phyloP scores from a whole-genome alignment of 2,113 vertebrate genomes.

The Pseudolaguvia tuberculata region DNA sequence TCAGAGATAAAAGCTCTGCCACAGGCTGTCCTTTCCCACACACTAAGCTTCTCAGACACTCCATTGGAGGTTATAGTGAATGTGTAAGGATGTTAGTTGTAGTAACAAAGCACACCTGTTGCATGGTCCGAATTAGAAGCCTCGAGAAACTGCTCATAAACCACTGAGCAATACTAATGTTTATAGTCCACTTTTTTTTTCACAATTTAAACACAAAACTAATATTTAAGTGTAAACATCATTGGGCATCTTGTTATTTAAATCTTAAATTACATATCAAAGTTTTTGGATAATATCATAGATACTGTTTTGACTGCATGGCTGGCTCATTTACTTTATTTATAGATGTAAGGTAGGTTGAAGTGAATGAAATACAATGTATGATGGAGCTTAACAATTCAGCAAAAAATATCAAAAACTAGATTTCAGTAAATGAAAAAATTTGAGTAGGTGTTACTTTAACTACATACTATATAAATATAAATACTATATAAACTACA shows the following conservation, averaged over 20 bases:
- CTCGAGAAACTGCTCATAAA: slow-evolving; percentile 39
- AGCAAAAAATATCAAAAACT: neutral
- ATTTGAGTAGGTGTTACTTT: neutral
- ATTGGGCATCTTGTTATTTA: slow-evolving; percentile 22
- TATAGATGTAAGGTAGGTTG: neutral
- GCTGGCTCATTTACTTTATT: neutral
- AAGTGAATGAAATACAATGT: neutral
- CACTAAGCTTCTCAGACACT: slow-evolving; percentile 24
- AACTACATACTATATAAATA: too few species aligned
- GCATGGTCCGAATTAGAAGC: slow-evolving; percentile 48
- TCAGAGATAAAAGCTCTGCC: slow-evolving; percentile 44
- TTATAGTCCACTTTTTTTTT: slow-evolving; percentile 44
- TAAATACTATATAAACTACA: too few species aligned
- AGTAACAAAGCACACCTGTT: slow-evolving; percentile 56
- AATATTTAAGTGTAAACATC: slow-evolving; percentile 58
- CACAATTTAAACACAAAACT: slow-evolving; percentile 43
- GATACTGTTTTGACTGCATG: neutral
- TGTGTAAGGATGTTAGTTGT: slow-evolving; percentile 48
- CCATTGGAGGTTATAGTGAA: slow-evolving; percentile 47
- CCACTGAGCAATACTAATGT: slow-evolving; percentile 51
- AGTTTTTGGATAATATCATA: neutral
- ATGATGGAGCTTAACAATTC: neutral
- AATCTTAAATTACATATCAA: slow-evolving; percentile 14
- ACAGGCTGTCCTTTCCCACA: slow-evolving; percentile 17
- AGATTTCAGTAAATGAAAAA: neutral